phyloP scores from a whole-genome alignment of 2,888 invertebrate species.

The Tyria jacobaeae region DNA sequence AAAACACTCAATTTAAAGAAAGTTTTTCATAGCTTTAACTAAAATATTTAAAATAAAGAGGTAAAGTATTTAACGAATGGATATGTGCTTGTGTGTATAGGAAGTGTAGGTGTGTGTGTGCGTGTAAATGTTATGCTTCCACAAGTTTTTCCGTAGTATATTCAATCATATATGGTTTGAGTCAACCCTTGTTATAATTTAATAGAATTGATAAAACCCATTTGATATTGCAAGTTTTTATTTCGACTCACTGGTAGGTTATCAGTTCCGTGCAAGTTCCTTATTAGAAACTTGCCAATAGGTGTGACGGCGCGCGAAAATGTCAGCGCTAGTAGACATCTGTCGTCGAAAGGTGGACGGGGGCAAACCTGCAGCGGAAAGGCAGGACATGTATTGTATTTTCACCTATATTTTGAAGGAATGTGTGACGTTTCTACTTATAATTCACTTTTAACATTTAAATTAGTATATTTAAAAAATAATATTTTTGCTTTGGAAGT shows the following conservation, averaged over 20 bases:
- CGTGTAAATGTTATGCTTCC: no score
- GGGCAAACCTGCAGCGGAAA: constrained; percentile 26
- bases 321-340: constrained; percentile 55
- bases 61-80: no score
- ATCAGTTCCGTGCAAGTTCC: constrained; percentile 44
- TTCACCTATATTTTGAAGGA: constrained; percentile 5
- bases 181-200: constrained; percentile 37
- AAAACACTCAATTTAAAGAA: no score
- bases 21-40: no score
- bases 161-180: no score
- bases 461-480: no score
- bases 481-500: no score
- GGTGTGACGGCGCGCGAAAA: constrained; percentile 61
- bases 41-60: no score
- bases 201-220: constrained; percentile 42
- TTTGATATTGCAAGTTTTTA: constrained; percentile 31
- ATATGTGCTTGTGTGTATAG: no score
- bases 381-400: constrained; percentile 11
- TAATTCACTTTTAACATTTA: no score
- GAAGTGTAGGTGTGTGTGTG: no score
- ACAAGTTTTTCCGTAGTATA: no score
- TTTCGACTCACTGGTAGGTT: constrained; percentile 48
- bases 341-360: constrained; percentile 39
- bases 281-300: constrained; percentile 64
- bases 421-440: not conserved